These are phyloP conservation scores for Cheirogaleus medius DNA, from an alignment of 2,113 vertebrate species.

Conservation along the genomic window DNA sequence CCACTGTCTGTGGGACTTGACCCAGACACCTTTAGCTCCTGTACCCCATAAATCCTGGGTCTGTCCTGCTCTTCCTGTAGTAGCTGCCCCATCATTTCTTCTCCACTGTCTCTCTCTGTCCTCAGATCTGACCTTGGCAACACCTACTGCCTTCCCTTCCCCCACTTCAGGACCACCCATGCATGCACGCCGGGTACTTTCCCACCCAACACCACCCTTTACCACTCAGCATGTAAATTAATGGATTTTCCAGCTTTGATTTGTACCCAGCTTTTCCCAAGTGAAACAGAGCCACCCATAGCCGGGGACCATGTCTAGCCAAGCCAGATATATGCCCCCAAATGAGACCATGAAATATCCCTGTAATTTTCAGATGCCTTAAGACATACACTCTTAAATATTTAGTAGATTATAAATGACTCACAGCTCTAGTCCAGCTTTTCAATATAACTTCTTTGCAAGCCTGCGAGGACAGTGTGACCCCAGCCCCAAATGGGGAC, in stretches of 20 bases:
- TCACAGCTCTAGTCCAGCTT: slow-evolving; percentile 78
- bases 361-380: slow-evolving; percentile 79
- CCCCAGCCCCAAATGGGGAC: slow-evolving; percentile 57
- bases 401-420: slow-evolving; percentile 83
- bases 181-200: accelerated
- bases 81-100: not conserved
- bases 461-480: slow-evolving; percentile 72
- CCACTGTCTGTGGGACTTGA: not conserved
- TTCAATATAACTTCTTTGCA: slow-evolving; percentile 77
- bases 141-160: too few species aligned
- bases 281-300: not conserved
- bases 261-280: slow-evolving; percentile 1
- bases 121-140: not conserved
- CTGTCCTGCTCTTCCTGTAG: not conserved
- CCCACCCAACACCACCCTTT: not conserved
- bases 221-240: not conserved
- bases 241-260: not conserved
- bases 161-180: too few species aligned
- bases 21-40: not conserved
- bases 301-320: not conserved
- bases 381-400: slow-evolving; percentile 84
- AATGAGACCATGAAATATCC: slow-evolving; percentile 80
- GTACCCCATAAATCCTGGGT: not conserved
- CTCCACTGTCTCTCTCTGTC: not conserved
- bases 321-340: slow-evolving; percentile 61